A percentile compares a stretch with the other conserved stretches of the same genome.
phyloP scores from a whole-genome alignment of 2,888 invertebrate species.

The Piscicola geometra region DNA sequence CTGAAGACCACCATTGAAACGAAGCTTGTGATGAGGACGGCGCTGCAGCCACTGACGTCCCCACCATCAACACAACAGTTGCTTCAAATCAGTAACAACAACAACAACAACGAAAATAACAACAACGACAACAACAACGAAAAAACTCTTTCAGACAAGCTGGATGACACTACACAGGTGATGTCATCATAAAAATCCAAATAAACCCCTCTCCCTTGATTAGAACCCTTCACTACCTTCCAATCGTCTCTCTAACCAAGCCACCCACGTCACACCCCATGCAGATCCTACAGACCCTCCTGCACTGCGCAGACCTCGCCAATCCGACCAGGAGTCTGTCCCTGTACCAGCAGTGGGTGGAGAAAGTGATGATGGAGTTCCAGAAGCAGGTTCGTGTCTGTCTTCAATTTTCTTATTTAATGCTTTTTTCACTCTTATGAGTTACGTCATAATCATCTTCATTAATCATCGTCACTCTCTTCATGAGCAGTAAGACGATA shows the following conservation, averaged over 20 bases:
- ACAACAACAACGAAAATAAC: too few relatives aligned
- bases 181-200: background rate
- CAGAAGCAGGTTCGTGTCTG: background rate
- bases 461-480: too few relatives aligned
- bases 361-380: conserved; percentile 93
- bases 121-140: too few relatives aligned
- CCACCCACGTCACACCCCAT: too few relatives aligned
- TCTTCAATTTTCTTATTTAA: background rate
- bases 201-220: too few relatives aligned
- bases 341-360: conserved; percentile 90
- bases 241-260: too few relatives aligned
- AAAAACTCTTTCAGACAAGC: background rate
- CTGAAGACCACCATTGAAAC: conserved; percentile 99
- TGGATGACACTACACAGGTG: conserved; percentile 21
- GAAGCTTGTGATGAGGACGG: conserved; percentile 70
- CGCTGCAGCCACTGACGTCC: too few relatives aligned
- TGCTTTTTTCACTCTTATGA: background rate
- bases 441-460: too few relatives aligned
- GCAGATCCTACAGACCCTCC: conserved; percentile 93
- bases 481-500: too few relatives aligned
- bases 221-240: too few relatives aligned
- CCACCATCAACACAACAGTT: too few relatives aligned
- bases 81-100: too few relatives aligned
- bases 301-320: conserved; percentile 96
- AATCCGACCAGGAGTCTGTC: conserved; percentile 84